Evolutionary conservation across 2,888 invertebrate species (phyloP).

Genomic region (Salpingus planirostris): DNA sequence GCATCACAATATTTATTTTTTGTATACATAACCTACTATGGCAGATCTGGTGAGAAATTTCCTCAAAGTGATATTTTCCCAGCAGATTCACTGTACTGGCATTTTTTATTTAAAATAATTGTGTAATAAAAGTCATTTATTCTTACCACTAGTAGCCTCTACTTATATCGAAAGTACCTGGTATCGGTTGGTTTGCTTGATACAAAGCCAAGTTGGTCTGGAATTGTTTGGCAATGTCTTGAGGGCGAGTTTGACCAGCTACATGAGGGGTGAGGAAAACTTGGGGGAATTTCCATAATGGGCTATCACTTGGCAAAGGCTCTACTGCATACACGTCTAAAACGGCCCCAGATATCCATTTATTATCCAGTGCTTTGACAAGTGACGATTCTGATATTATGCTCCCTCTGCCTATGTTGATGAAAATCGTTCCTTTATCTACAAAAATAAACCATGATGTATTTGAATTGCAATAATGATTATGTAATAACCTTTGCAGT

Average conservation of each 20-base stretch:
- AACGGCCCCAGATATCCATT: constrained; percentile 48
- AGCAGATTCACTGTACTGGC: no score
- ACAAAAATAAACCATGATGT: constrained; percentile 2
- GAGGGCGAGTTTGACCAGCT: constrained; percentile 36
- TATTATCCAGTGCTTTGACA: constrained; percentile 43
- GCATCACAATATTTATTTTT: constrained; percentile 9
- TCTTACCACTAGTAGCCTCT: constrained; percentile 37
- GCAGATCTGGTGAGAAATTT: no score
- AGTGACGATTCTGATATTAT: constrained; percentile 46
- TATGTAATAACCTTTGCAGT: constrained; percentile 35
- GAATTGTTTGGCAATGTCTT: constrained; percentile 43
- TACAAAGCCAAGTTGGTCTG: constrained; percentile 40
- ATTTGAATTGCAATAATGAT: no score
- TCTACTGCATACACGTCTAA: constrained; percentile 49
- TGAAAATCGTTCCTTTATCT: constrained; percentile 42
- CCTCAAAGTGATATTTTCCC: no score
- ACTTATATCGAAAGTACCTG: constrained; percentile 35
- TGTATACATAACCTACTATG: constrained; percentile 9
- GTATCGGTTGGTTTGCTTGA: constrained; percentile 33
- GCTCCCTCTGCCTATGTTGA: constrained; percentile 52
- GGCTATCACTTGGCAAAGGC: constrained; percentile 43
- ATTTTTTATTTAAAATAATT: constrained; percentile 14
- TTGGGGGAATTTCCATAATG: constrained; percentile 47
- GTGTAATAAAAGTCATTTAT: constrained; percentile 3
- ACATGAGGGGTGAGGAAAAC: constrained; percentile 44